Evolutionary conservation across 2,888 invertebrate species (phyloP), one percentile per base, ranked within the genome.

Genomic region (Epistrophella euchroma): DNA sequence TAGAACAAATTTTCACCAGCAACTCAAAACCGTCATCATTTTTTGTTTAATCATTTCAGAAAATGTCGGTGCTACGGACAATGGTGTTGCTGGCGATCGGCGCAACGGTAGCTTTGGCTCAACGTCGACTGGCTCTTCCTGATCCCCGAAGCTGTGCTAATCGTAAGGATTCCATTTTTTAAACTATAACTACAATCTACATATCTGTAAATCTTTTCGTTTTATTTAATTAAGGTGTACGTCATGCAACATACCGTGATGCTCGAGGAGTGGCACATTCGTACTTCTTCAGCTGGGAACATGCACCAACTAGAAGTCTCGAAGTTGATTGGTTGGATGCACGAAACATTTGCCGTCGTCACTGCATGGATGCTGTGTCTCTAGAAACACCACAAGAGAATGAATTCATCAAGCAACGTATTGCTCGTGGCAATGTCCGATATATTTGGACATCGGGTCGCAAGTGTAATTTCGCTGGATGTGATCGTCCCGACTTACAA

Each of bases 261-360:
- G 97, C 96, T 13, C 94, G 97, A 76, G 97, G 97, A 58, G 97
- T 97, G 32, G 95, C 96, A 6, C 97, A 97, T 92, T 97, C 97
- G 28, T 98, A 98, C 93, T 98, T 97, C 96, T 97, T 97, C 95
- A 97, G 97, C 91, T 97, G 97, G 97, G 97, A 97, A 89, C 97
- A 97, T 91, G 94, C 94, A 64, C 96, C 97, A 2, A 97, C 97
- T 32, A 94, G 96, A 89, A 96, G 93, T 89, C 93, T 97, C 88
- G 97, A 97, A 93, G 97, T 97, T 2, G 97, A 97, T 91, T 97
- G 97, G 97, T 93, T 98, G 71, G 97, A 97, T 91, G 96, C 97
- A 40, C 95, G 98, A 89, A 98, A 98, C 93, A 97, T 97, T 90
- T 98, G 98, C 93, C 95, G 98, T 88, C 94, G 97, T 88, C 97